These are phyloP conservation scores for Pseudonaja textilis DNA, from an alignment of 2,113 vertebrate genomes.

Conservation along the genomic window DNA sequence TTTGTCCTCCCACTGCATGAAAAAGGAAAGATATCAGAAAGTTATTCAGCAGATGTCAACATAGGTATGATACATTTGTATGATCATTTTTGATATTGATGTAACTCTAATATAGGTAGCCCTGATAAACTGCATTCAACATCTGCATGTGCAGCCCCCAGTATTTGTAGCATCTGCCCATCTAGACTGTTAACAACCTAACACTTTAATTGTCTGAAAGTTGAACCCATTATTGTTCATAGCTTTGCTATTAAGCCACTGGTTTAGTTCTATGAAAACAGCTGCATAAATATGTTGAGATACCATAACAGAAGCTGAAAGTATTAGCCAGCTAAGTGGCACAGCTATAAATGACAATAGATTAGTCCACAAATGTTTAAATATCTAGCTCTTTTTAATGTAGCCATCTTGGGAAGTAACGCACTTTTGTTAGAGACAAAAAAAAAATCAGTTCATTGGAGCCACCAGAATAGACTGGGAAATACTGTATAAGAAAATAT, in stretches of 20 bases:
- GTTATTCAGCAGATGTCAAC: not conserved
- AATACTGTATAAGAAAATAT: slow-evolving; percentile 5
- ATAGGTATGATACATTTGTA: not conserved
- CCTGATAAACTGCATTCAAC: not conserved
- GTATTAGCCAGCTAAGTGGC: not conserved
- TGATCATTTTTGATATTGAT: not conserved
- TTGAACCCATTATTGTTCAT: not conserved
- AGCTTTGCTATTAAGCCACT: not conserved
- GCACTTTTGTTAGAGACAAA: not conserved
- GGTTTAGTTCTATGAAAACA: slow-evolving; percentile 6
- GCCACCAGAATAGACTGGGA: not conserved
- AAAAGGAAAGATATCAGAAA: not conserved
- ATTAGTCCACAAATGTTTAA: not conserved
- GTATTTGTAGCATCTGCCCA: too few relatives aligned
- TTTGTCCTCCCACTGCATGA: not conserved
- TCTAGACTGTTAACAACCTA: not conserved
- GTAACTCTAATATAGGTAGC: not conserved
- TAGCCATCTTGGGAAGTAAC: not conserved
- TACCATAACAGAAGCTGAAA: not conserved
- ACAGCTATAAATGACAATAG: not conserved
- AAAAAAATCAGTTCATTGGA: not conserved
- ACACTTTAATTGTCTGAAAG: slow-evolving; percentile 1
- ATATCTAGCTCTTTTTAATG: slow-evolving; percentile 2
- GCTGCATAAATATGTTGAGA: not conserved
- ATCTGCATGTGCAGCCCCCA: not conserved